Conservation (phyloP, 2,888 invertebrate species). For the Nasonia oneida region DNA sequence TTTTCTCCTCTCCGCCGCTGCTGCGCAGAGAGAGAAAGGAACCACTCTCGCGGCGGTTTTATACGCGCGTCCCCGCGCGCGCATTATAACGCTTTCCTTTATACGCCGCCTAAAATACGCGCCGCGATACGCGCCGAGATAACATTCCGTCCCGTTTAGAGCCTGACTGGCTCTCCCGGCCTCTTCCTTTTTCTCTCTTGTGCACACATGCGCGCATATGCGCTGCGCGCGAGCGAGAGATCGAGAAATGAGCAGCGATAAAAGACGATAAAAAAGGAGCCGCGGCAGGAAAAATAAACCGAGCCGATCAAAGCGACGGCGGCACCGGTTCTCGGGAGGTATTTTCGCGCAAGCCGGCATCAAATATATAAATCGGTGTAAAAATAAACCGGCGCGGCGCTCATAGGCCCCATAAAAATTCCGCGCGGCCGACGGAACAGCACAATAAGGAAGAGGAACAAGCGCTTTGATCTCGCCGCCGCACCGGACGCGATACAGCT, state of each 20-base stretch:
- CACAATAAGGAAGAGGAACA: conserved; percentile 44
- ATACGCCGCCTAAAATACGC: conserved; percentile 32
- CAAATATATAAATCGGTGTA: not conserved
- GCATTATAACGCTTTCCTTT: conserved; percentile 35
- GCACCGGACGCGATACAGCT: not conserved
- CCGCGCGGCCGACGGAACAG: conserved; percentile 7
- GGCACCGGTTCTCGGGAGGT: conserved; percentile 9
- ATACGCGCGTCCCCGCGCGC: not conserved
- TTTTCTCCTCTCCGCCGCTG: not conserved
- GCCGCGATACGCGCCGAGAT: conserved; percentile 34
- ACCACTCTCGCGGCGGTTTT: conserved; percentile 9
- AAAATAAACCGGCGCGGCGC: conserved; percentile 3
- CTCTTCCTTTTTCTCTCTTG: conserved; percentile 3
- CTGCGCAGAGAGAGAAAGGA: not conserved
- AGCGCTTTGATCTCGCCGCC: not conserved
- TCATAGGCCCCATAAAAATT: conserved; percentile 20
- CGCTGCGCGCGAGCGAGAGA: conserved; percentile 18
- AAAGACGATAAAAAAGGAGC: conserved; percentile 42
- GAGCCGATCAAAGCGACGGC: not conserved
- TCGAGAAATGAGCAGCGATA: conserved; percentile 27
- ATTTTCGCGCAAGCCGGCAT: not conserved
- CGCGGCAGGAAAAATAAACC: conserved; percentile 5
- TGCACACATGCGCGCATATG: not conserved
- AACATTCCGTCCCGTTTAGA: conserved; percentile 42
- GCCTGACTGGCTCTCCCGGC: not conserved